These are phyloP conservation scores for Anabacerthia variegaticeps DNA, from an alignment of 2,797 vertebrate genomes.

Conservation along the genomic window DNA sequence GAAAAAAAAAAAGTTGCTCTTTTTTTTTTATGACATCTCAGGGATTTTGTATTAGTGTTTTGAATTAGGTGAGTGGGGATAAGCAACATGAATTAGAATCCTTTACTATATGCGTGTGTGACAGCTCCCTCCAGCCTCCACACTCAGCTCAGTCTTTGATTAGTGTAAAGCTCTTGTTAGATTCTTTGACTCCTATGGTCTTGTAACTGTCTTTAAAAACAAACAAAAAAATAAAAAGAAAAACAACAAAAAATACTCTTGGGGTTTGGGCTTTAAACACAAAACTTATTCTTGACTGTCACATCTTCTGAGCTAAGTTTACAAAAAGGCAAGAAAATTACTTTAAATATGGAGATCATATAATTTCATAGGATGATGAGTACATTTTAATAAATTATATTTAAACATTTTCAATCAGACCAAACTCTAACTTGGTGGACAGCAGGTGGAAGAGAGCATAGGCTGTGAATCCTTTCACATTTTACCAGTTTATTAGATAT, in stretches of 20 bases:
- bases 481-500: background rate
- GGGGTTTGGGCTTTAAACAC: background rate
- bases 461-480: background rate
- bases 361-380: background rate
- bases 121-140: background rate
- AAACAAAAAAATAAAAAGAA: background rate
- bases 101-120: background rate
- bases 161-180: background rate
- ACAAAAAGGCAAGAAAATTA: background rate
- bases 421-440: background rate
- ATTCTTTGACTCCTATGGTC: background rate
- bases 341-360: background rate
- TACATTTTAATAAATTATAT: background rate
- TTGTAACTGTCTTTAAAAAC: background rate
- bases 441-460: background rate
- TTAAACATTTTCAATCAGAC: background rate
- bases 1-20: background rate
- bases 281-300: background rate
- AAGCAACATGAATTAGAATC: background rate
- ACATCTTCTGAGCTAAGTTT: background rate
- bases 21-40: fast-evolving
- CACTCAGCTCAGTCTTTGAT: background rate
- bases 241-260: too few species aligned
- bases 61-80: background rate
- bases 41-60: background rate